Base-by-base conservation (phyloP, 2,797 vertebrate species). In the Poeciliopsis gracilis region DNA sequence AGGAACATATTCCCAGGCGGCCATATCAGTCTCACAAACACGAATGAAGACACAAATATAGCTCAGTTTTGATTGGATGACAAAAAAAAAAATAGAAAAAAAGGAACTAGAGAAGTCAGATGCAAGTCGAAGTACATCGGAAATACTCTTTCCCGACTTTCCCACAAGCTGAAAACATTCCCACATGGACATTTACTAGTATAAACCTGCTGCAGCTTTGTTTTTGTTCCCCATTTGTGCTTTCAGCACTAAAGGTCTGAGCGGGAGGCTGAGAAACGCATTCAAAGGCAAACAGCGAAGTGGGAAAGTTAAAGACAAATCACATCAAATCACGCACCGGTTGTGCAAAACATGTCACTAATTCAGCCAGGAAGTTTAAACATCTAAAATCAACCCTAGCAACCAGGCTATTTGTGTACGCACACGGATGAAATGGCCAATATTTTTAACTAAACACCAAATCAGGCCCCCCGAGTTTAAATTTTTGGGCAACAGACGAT, bases 281-380 rank as follows among this genome's bases (percentile, higher is more conserved):
- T 53, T 72, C 36, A 77, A 72, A 86, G 75, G 41, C 43, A 63
- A 84, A 77, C 59, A 77, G 13, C 67, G 77, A 80, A 80, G 77
- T 84, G 83, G 82, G 79, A 89, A 83, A 84, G 86, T 55, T 71
- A 38, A 86, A 86, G 82, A 86, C 72, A 82, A 84, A 82, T 84
- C 72, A 73, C 43, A 23, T 47, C 61, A 77, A 72, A 88, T 79
- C 61, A 66, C 30, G 47, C 70, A 57, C 28, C 66, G 43, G 28
- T 71, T 49, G 13, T 76, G 67, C 33, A 84, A 88, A 81, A 79
- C 72, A 83, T 77, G 77, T 76, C 47, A 82, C 73, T 23, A 28
- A 36, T 70, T 78, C 25, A 77, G 75, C 49, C 77, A 76, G 71
- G n/a, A 88, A 73, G n/a, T 78, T 51, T 78, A 38, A 82, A 73